These are phyloP conservation scores for Uropetala carovei DNA, from an alignment of 2,888 invertebrate genomes.

Conservation along the genomic window DNA sequence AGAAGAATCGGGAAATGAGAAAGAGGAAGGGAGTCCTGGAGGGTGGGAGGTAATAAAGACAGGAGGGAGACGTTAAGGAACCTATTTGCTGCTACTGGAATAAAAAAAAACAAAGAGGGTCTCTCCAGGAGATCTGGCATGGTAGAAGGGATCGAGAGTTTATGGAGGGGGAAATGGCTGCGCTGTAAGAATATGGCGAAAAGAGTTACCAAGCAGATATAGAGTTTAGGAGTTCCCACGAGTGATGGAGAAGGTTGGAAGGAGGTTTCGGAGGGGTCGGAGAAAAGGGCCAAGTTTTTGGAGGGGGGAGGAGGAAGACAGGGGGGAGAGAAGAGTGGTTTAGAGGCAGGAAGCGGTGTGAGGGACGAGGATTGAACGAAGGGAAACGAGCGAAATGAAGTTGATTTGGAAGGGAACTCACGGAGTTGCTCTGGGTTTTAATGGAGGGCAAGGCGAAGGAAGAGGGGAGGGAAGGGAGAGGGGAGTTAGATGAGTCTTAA, in stretches of 20 bases:
- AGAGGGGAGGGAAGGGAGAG: background rate
- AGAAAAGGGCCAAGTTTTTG: constrained; percentile 9
- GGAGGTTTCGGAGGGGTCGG: background rate
- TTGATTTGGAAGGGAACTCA: constrained; percentile 16
- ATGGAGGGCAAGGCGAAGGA: background rate
- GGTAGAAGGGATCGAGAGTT: background rate
- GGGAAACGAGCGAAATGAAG: constrained; percentile 21
- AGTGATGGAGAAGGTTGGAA: background rate
- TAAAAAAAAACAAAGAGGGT: background rate
- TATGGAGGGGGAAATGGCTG: background rate
- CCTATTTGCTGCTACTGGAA: background rate
- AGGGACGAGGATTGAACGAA: background rate
- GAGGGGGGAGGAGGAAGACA: background rate
- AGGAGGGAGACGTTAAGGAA: background rate
- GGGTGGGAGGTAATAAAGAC: too few species aligned
- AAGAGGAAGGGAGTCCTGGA: too few species aligned
- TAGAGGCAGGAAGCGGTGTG: background rate
- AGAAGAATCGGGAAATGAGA: too few species aligned
- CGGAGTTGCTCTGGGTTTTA: constrained; percentile 8
- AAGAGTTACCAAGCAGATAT: constrained; percentile 3
- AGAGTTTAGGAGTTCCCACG: background rate
- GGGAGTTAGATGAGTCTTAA: background rate
- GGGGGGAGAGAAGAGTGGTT: background rate
- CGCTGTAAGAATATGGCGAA: background rate
- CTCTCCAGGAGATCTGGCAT: background rate